phyloP scores from a whole-genome alignment of 2,797 vertebrate species.

The Dermochelys coriacea region DNA sequence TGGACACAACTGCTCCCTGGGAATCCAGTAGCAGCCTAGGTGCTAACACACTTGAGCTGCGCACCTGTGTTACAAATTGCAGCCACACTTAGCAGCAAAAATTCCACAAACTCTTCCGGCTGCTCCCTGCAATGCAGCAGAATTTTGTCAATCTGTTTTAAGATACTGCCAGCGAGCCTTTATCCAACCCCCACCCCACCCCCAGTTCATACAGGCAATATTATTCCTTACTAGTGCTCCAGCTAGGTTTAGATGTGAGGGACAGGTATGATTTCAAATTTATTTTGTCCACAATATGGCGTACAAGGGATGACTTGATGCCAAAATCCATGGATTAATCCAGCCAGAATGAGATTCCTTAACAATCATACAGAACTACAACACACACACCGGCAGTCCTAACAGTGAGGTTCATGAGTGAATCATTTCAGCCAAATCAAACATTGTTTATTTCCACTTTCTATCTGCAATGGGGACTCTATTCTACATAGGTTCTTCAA shows the following conservation, averaged over 20 bases:
- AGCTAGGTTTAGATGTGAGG: neutral
- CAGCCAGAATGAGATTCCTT: neutral
- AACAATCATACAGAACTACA: neutral
- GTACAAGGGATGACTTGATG: neutral
- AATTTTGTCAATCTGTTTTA: neutral
- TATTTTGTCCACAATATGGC: neutral
- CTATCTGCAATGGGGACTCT: rapidly evolving
- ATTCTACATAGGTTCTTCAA: too few species aligned
- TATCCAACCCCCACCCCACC: neutral
- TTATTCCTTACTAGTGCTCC: slow-evolving; percentile 34
- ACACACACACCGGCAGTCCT: neutral
- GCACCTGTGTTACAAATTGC: neutral
- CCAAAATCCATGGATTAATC: rapidly evolving
- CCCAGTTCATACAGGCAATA: neutral
- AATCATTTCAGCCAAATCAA: neutral
- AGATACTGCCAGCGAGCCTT: neutral
- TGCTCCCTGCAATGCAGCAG: neutral
- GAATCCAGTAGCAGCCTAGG: neutral
- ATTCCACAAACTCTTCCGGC: slow-evolving; percentile 5
- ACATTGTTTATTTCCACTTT: rapidly evolving
- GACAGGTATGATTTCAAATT: neutral
- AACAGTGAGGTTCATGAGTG: neutral
- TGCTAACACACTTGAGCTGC: rapidly evolving
- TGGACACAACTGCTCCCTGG: rapidly evolving
- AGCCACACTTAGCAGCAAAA: neutral